These are phyloP conservation scores for Drosophila mayaguana DNA, from an alignment of 2,888 invertebrate species.

Conservation along the genomic window DNA sequence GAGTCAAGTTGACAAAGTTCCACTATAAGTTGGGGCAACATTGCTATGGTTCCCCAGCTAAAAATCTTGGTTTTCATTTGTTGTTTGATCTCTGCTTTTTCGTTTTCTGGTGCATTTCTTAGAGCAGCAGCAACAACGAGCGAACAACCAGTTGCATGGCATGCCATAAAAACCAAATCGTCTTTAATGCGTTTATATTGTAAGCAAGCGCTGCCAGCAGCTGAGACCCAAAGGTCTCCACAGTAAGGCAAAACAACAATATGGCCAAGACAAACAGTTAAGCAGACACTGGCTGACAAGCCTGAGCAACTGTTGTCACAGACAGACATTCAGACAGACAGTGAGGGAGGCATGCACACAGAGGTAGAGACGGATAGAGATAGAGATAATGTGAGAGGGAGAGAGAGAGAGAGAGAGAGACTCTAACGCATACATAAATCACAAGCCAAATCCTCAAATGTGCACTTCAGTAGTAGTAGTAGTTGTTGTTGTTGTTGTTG, in stretches of 20 bases:
- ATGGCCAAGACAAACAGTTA: constrained; percentile 62
- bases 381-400: neutral
- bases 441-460: constrained; percentile 69
- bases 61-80: neutral
- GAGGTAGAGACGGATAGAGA: neutral
- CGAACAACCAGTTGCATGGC: constrained; percentile 56
- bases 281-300: constrained; percentile 47
- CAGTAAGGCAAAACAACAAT: constrained; percentile 32
- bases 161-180: constrained; percentile 24
- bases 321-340: constrained; percentile 17
- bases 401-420: neutral
- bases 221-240: constrained; percentile 23
- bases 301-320: constrained; percentile 59
- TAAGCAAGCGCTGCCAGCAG: constrained; percentile 32
- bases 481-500: constrained; percentile 26
- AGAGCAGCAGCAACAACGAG: neutral
- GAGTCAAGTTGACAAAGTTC: no score
- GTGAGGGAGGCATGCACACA: neutral
- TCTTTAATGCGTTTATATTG: constrained; percentile 49
- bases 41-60: neutral
- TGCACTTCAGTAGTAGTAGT: constrained; percentile 63
- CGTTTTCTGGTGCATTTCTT: neutral
- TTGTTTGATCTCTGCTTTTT: neutral
- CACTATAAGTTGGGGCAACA: neutral
- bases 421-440: constrained; percentile 54